Evolutionary conservation across 2,888 invertebrate species (phyloP).

Genomic region (Nyleta sp.): DNA sequence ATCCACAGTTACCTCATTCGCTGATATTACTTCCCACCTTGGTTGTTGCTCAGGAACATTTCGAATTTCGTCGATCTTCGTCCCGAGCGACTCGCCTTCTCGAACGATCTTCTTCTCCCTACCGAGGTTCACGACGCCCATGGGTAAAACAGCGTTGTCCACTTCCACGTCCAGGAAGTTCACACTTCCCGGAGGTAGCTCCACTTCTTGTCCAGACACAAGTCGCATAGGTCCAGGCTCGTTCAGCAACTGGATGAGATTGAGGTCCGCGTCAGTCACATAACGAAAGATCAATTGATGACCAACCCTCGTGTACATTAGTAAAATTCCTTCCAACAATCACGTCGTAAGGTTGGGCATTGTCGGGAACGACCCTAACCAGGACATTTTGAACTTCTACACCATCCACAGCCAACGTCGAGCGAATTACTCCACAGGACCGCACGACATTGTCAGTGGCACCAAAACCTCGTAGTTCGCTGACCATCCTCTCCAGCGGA

Average conservation of each 20-base stretch:
- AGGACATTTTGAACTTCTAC: constrained; percentile 37
- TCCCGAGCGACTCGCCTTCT: neutral
- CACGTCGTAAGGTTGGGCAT: constrained; percentile 4
- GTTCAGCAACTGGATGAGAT: neutral
- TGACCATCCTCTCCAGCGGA: constrained; percentile 7
- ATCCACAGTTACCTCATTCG: neutral
- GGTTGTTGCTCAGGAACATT: neutral
- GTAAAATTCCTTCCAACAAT: constrained; percentile 27
- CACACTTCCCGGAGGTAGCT: neutral
- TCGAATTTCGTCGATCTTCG: neutral
- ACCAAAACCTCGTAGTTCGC: constrained; percentile 46
- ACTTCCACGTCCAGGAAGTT: neutral
- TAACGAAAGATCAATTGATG: neutral
- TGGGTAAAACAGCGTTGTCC: neutral
- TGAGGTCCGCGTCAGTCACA: neutral
- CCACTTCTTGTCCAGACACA: neutral
- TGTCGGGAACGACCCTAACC: constrained; percentile 17
- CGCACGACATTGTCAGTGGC: constrained; percentile 11
- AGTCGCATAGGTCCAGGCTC: neutral
- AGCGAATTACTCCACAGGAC: constrained; percentile 35
- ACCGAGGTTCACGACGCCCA: neutral
- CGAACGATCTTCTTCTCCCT: neutral
- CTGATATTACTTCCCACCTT: neutral
- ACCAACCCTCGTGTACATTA: neutral
- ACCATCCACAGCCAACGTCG: constrained; percentile 50